Base-by-base conservation (phyloP, 2,113 vertebrate species). In the Felis chaus region DNA sequence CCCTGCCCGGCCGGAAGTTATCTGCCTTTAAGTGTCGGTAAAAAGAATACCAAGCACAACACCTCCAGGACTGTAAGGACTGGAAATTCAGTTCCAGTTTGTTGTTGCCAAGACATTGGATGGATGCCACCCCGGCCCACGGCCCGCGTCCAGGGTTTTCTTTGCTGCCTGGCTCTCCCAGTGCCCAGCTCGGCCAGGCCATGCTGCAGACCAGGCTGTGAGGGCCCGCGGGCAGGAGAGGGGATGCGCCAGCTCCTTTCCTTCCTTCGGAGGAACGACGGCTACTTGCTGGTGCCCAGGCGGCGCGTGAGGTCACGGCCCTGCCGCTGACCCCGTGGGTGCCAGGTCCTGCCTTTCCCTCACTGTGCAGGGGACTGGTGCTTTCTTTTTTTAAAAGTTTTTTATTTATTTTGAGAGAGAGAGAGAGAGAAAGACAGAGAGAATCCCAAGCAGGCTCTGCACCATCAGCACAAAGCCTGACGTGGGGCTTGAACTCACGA, bases 1-100 rank as follows among this genome's bases (percentile, higher is more conserved):
- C 15, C 2, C 4, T 3, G 29, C 74, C 21, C 2, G 0, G 23
- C 11, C 0, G 3, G 2, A 0, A 27, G 15, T 36, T 0, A 6
- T 2, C 25, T 50, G 86, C 21, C 69, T 3, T 0, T 23, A 21
- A 7, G 1, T 9, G 2, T 1, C 1, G 39, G 33, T 23, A 21
- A 63, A 23, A 57, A 0, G 3, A 65, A 10, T 13, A 12, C 31
- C 2, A 19, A 12, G 3, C 61, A 0, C 45, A 6, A 4, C 4
- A 7, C 74, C 36, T 5, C 21, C 36, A 39, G 71, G 71, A 0
- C 69, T 5, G 2, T 5, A 4, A 1, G 0, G 61, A 39, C 16
- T 0, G 4, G 57, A 79, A n/a, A 29, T 5, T 23, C 23, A 29
- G 73, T 19, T 33, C n/a, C 3, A 1, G 31, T 16, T 23, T 27